phyloP scores from a whole-genome alignment of 2,888 invertebrate species.

The Pyrrhia umbra region DNA sequence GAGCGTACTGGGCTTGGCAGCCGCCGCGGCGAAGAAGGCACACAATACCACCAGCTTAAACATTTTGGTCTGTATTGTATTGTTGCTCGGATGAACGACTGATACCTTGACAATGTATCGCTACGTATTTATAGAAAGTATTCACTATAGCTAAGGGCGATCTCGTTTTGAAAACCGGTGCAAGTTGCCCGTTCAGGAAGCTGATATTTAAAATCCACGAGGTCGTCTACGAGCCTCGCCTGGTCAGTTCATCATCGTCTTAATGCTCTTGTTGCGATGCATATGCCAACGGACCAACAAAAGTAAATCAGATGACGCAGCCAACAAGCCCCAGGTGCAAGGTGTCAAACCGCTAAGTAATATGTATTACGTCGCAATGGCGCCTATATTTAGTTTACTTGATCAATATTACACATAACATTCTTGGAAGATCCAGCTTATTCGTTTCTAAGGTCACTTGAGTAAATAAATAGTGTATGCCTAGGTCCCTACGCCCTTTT shows the following conservation, averaged over 20 bases:
- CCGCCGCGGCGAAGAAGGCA: constrained; percentile 89
- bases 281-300: constrained; percentile 56
- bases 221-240: constrained; percentile 74
- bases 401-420: too few species aligned
- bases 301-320: constrained; percentile 26
- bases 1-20: constrained; percentile 79
- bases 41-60: constrained; percentile 90
- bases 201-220: constrained; percentile 82
- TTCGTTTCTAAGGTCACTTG: background rate
- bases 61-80: constrained; percentile 86
- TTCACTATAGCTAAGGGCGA: constrained; percentile 79
- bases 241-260: constrained; percentile 75
- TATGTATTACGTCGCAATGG: constrained; percentile 15
- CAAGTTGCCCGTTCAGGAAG: constrained; percentile 81
- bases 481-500: too few species aligned
- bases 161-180: constrained; percentile 84
- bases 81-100: constrained; percentile 82
- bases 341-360: constrained; percentile 13
- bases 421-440: too few species aligned
- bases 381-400: constrained; percentile 8
- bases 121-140: constrained; percentile 83
- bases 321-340: constrained; percentile 13
- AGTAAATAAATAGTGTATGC: background rate
- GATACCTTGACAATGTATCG: constrained; percentile 71
- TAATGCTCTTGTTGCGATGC: constrained; percentile 56